Base-by-base conservation (phyloP, 2,797 vertebrate genomes). In the Denticeps clupeoides region DNA sequence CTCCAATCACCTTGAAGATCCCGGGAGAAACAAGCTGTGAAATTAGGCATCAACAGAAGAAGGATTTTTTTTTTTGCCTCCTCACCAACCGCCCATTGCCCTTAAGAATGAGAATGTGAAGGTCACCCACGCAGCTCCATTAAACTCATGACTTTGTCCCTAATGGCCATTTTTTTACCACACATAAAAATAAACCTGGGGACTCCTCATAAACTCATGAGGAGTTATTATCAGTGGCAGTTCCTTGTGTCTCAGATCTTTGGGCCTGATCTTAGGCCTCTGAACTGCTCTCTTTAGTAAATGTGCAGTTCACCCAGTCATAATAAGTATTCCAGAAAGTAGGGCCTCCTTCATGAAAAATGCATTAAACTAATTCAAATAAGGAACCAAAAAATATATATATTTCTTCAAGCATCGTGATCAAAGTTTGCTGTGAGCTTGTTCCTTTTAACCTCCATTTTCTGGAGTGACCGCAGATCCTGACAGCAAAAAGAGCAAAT, bases 161-260 rank as follows among this genome's bases (percentile, higher is more conserved):
- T 35, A 38, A 18, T 9, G 8, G 18, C 35, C 18, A 38, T 38
- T 38, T 38, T 38, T 38, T 38, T 38, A 38, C 38, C 35, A 18
- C 35, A 38, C 35, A 38, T 47, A 45, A 38, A 55, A 53, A 61
- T 32, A 47, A 38, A 32, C 24, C 13, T 25, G 32, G 26, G 11
- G n/a, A n/a, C n/a, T n/a, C n/a, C n/a, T n/a, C n/a, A n/a, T n/a
- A n/a, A n/a, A n/a, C 29, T 58, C 32, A 13, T 19, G 45, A 33
- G 18, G 44, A 13, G 32, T 24, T 55, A 33, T 52, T 48, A 57
- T 31, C 40, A 42, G 23, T 9, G 35, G 19, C 5, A 21, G 35
- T 38, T 19, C 35, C 35, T 38, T 18, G 35, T 18, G 35, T 35
- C 9, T 4, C 35, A 38, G 18, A 18, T 35, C 11, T 10, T 9